Base-by-base conservation (phyloP, 2,888 invertebrate genomes). In the Apocheima hispidaria region DNA sequence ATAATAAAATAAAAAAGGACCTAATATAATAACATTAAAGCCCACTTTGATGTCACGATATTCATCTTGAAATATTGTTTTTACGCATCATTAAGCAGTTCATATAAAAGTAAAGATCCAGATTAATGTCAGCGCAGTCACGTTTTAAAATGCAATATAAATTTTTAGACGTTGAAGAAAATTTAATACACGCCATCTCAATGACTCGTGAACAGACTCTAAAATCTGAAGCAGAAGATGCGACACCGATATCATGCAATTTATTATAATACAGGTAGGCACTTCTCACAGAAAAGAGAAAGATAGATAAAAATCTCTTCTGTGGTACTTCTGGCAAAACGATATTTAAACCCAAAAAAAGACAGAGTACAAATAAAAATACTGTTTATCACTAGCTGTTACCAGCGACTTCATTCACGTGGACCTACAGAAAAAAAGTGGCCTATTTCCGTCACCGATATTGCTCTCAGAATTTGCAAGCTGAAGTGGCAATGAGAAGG, bases 51-150 rank as follows among this genome's bases (percentile, higher is more conserved):
- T 7, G 9, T 1, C 21, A 18, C 12, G 35, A n/a, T 14, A 33
- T 35, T 35, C 14, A 14, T 35, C 23, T 21, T 9, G 3, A 23
- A 21, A 23, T 35, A 51, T 51, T 38, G 26, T 40, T 51, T 28
- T 40, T 9, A 51, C 40, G 40, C 40, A 20, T 38, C n/a, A 20
- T 28, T 20, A 40, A 40, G 7, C 16, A 36, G 46, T 21, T 35
- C 14, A 2, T 21, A 35, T 21, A 35, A 43, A 44, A 35, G n/a
- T 33, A 49, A 21, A 35, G 6, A 9, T 9, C 10, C 14, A 21
- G 35, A 46, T 56, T 68, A 57, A 59, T 55, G 35, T 43, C 38
- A 28, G 38, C 7, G 40, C 51, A 51, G 51, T 51, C 38, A 51
- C 51, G 51, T 40, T 26, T 16, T 16, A 26, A 38, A 51, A 51